Evolutionary conservation across 2,797 vertebrate species (phyloP).

Genomic region (Melanitta fusca): DNA sequence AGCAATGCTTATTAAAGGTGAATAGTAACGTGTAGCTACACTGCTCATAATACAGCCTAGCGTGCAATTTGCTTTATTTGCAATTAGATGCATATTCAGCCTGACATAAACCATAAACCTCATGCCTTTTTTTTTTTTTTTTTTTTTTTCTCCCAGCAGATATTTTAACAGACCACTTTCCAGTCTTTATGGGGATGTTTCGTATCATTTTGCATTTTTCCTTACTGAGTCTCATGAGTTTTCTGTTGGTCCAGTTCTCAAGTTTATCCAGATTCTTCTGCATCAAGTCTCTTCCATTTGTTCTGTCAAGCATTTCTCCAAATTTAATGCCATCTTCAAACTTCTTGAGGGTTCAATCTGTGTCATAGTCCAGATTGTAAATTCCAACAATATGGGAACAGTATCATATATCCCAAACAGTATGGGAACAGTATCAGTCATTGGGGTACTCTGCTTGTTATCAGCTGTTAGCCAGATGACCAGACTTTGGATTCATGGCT

Average conservation of each 20-base stretch:
- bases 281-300: not conserved
- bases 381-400: not conserved
- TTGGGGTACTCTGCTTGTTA: not conserved
- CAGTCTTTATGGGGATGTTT: not conserved
- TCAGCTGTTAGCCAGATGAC: not conserved
- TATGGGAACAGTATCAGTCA: not conserved
- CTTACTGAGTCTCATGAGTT: not conserved
- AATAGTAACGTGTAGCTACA: not conserved
- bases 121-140: not conserved
- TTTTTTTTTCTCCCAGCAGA: not conserved
- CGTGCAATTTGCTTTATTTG: not conserved
- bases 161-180: not conserved
- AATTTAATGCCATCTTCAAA: not conserved
- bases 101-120: not conserved
- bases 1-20: not conserved
- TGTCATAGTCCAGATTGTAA: not conserved
- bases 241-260: not conserved
- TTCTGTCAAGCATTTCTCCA: not conserved
- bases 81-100: not conserved
- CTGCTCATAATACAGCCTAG: not conserved
- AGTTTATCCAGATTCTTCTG: not conserved
- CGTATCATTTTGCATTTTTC: not conserved
- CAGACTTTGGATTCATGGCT: not conserved
- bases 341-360: not conserved
- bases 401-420: not conserved